Conservation (phyloP, 1,140 invertebrate genomes). For the Drosophila parvula region DNA sequence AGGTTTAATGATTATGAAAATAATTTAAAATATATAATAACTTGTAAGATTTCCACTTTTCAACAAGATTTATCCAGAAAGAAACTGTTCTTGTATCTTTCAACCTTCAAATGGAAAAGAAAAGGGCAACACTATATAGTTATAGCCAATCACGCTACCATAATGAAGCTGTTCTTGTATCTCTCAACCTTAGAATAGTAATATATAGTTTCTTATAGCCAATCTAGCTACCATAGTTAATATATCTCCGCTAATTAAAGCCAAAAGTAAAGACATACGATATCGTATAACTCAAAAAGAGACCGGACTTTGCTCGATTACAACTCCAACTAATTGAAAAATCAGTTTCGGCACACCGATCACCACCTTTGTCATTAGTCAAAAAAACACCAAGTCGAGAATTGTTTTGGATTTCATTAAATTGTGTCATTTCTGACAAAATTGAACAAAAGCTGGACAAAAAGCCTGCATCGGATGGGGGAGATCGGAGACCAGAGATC, state of each 20-base stretch:
- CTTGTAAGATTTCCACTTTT: not conserved
- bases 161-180: too few relatives aligned
- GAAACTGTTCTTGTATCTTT: not conserved
- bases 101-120: too few relatives aligned
- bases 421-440: conserved; percentile 71
- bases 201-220: not conserved
- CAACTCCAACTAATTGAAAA: conserved; percentile 38
- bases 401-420: conserved; percentile 55
- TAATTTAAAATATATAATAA: not conserved
- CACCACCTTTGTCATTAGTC: conserved; percentile 46
- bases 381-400: conserved; percentile 29
- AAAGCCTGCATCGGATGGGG: conserved; percentile 13
- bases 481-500: conserved; percentile 17
- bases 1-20: not conserved
- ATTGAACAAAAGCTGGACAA: conserved; percentile 42
- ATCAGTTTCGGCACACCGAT: conserved; percentile 29
- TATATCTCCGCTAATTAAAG: conserved; percentile 9
- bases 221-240: not conserved
- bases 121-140: too few relatives aligned
- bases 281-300: not conserved
- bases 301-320: not conserved
- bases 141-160: too few relatives aligned
- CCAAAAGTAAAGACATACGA: not conserved
- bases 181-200: not conserved
- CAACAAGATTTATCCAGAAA: too few relatives aligned